These are phyloP conservation scores for Drosophila santomea DNA, from an alignment of 1,140 invertebrate genomes.

Conservation along the genomic window DNA sequence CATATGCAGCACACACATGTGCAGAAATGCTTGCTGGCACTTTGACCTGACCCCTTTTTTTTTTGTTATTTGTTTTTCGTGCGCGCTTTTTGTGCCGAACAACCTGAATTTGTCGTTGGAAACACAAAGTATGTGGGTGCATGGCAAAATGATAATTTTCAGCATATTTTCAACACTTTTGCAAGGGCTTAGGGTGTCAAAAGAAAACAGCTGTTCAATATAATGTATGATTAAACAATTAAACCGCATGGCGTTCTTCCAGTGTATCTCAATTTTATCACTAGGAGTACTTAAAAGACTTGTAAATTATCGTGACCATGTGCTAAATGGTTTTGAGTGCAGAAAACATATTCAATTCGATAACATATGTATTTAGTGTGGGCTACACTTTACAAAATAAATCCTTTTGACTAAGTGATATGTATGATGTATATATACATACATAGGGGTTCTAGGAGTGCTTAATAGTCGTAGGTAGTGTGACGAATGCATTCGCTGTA, in stretches of 20 bases:
- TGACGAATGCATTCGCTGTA: conserved; percentile 19
- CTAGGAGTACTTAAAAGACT: background rate
- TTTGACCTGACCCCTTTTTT: conserved; percentile 48
- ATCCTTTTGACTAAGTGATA: too few species aligned
- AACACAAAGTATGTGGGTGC: conserved; percentile 5
- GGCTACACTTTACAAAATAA: too few species aligned
- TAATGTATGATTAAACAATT: too few species aligned
- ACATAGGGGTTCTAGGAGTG: background rate
- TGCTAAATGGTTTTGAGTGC: background rate
- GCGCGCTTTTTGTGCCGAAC: conserved; percentile 15
- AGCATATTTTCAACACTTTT: background rate
- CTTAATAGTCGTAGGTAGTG: background rate
- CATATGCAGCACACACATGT: conserved; percentile 19
- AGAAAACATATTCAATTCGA: background rate
- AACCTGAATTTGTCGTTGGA: conserved; percentile 24
- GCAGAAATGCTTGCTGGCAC: conserved; percentile 25
- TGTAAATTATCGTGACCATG: background rate
- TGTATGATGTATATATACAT: too few species aligned
- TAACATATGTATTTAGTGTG: too few species aligned
- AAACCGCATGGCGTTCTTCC: too few species aligned
- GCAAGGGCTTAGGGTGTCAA: background rate
- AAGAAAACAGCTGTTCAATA: background rate
- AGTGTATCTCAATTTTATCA: background rate
- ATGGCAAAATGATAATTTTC: background rate
- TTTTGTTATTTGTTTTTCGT: conserved; percentile 9